phyloP scores from a whole-genome alignment of 2,113 vertebrate genomes.

The Bubo scandiacus region DNA sequence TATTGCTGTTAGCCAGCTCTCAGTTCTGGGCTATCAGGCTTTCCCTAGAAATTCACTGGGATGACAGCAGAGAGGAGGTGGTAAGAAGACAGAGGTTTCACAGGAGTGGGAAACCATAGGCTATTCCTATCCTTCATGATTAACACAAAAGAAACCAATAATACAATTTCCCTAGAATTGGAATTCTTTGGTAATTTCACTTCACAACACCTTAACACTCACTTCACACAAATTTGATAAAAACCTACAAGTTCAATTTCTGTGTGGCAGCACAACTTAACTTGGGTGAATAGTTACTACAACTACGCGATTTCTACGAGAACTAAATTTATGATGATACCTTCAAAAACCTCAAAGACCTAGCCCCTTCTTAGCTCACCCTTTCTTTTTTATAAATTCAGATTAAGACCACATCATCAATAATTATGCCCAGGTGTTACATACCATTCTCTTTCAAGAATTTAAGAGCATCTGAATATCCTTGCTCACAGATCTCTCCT shows the following conservation, averaged over 20 bases:
- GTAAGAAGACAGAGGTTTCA: not conserved
- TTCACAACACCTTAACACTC: not conserved
- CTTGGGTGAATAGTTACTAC: not conserved
- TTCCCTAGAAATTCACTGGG: not conserved
- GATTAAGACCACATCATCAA: not conserved
- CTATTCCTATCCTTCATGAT: not conserved
- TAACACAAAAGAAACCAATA: not conserved
- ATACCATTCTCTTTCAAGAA: constrained; percentile 88
- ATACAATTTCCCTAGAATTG: not conserved
- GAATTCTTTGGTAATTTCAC: not conserved
- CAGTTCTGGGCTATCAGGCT: not conserved
- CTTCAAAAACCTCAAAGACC: not conserved
- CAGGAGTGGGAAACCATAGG: not conserved
- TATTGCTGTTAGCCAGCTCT: not conserved
- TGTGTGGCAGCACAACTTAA: not conserved
- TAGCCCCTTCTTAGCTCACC: not conserved
- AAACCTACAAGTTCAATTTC: not conserved
- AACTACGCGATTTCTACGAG: not conserved
- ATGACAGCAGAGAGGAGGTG: not conserved
- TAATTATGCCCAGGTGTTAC: constrained; percentile 32
- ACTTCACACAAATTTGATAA: not conserved
- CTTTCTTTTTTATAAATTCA: not conserved
- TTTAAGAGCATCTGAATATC: constrained; percentile 86
- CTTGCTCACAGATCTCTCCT: constrained; percentile 87
- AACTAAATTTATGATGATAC: not conserved